phyloP scores from a whole-genome alignment of 2,113 vertebrate genomes.

The Corydoras maculifer region DNA sequence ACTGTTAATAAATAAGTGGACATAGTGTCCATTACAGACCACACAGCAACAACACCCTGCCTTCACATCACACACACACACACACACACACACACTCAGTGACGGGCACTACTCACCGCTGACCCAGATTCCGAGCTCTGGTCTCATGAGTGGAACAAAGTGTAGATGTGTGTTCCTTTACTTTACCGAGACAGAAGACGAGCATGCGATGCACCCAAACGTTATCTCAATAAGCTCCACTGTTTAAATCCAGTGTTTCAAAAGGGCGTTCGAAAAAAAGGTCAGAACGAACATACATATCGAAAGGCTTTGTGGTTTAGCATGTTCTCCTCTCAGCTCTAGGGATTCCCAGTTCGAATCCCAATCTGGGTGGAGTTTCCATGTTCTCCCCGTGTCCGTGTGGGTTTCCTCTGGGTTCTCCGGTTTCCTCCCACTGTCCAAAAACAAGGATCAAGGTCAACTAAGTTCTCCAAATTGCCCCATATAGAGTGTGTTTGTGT shows the following conservation, averaged over 20 bases:
- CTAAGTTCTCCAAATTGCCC: no score
- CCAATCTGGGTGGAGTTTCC: no score
- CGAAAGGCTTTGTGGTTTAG: no score
- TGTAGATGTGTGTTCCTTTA: conserved; percentile 27
- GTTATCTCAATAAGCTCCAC: conserved; percentile 18
- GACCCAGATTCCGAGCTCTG: conserved; percentile 37
- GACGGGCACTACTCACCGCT: conserved; percentile 35
- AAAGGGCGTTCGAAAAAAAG: no score
- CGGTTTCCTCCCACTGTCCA: no score
- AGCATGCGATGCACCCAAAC: conserved; percentile 16
- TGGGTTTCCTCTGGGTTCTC: no score
- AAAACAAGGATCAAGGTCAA: no score
- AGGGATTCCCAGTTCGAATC: no score
- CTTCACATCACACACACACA: background rate
- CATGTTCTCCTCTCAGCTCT: no score
- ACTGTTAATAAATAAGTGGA: conserved; percentile 1
- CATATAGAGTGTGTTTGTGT: no score
- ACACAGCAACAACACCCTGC: background rate
- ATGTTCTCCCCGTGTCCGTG: no score
- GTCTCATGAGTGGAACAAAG: background rate
- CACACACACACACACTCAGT: conserved; percentile 4
- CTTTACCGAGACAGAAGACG: no score
- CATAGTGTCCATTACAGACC: conserved; percentile 2
- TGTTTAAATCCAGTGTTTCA: background rate
- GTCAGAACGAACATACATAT: conserved; percentile 15